A percentile compares a stretch with the other conserved stretches of the same genome.
phyloP scores from a whole-genome alignment of 2,888 invertebrate genomes.

The Cerastis rubricosa region DNA sequence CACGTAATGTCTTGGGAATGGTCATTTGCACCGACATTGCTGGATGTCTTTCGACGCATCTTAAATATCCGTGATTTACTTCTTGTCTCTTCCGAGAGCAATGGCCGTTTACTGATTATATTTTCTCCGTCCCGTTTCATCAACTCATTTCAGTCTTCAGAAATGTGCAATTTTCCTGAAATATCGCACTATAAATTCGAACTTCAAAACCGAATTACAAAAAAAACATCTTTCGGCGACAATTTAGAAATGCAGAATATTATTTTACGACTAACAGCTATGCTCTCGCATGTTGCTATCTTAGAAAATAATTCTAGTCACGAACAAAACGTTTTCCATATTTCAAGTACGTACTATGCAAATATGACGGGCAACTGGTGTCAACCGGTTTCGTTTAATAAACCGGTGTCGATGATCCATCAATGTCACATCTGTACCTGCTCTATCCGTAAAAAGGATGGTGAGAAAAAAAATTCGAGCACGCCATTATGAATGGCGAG shows the following conservation, averaged over 20 bases:
- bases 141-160: slow-evolving; percentile 50
- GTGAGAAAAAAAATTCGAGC: no score
- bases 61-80: slow-evolving; percentile 71
- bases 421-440: slow-evolving; percentile 78
- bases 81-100: slow-evolving; percentile 41
- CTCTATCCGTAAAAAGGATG: slow-evolving; percentile 64
- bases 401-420: slow-evolving; percentile 78
- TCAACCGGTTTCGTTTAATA: slow-evolving; percentile 71
- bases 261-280: slow-evolving; percentile 11
- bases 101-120: slow-evolving; percentile 44
- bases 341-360: slow-evolving; percentile 75
- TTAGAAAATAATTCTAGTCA: slow-evolving; percentile 66
- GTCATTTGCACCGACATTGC: slow-evolving; percentile 72
- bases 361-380: slow-evolving; percentile 70
- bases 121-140: slow-evolving; percentile 51
- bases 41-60: slow-evolving; percentile 70
- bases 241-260: neutral
- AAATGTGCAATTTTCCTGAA: slow-evolving; percentile 19
- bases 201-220: slow-evolving; percentile 1
- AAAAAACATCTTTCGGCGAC: neutral
- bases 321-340: slow-evolving; percentile 69
- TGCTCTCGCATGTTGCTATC: slow-evolving; percentile 36
- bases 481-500: slow-evolving; percentile 35
- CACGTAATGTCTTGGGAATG: slow-evolving; percentile 69
- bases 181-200: slow-evolving; percentile 1